Conservation (phyloP, 2,888 invertebrate species). For the Zygothrica quintamaculata region DNA sequence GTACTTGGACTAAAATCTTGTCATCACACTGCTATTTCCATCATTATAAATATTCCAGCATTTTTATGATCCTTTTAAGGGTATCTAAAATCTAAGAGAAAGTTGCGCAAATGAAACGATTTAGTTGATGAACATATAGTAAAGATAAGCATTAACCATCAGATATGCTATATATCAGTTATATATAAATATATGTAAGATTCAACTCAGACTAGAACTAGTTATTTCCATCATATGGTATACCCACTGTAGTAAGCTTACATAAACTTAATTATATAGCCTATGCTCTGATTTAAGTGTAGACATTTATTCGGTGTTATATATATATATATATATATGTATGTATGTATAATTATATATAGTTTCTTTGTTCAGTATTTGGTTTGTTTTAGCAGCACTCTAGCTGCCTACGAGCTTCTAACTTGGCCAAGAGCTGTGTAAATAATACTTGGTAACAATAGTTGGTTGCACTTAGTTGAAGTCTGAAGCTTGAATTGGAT, state of each 20-base stretch:
- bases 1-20: constrained; percentile 19
- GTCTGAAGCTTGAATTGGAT: constrained; percentile 42
- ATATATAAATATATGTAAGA: no score
- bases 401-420: constrained; percentile 41
- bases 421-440: constrained; percentile 58
- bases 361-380: constrained; percentile 36
- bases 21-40: constrained; percentile 25
- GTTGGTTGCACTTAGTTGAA: constrained; percentile 65
- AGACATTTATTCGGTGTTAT: constrained; percentile 6
- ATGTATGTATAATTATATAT: no score
- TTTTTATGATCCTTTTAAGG: constrained; percentile 8
- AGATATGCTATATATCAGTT: no score
- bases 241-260: no score
- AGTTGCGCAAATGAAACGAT: no score
- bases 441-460: constrained; percentile 71
- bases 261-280: no score
- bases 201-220: no score
- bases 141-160: no score
- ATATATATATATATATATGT: no score
- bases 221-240: no score
- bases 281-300: constrained; percentile 24
- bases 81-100: not conserved
- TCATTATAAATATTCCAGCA: constrained; percentile 23
- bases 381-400: constrained; percentile 51
- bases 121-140: no score